phyloP scores from a whole-genome alignment of 1,140 invertebrate species.

The Aphidius gifuensis region DNA sequence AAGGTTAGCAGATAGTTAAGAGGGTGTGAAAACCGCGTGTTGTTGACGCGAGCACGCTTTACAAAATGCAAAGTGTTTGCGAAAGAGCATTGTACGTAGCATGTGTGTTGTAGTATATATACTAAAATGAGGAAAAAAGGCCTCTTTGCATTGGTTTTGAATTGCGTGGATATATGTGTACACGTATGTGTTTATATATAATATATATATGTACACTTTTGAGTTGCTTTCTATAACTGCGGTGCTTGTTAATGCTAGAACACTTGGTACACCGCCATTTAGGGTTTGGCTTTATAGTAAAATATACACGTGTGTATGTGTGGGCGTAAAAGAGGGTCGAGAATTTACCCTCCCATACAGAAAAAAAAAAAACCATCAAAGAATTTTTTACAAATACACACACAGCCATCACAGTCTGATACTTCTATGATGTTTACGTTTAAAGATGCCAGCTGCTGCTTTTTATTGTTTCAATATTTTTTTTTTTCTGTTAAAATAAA shows the following conservation, averaged over 20 bases:
- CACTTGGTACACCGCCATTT: slow-evolving; percentile 53
- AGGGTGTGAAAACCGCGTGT: slow-evolving; percentile 11
- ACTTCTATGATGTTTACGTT: no score
- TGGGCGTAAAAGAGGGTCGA: slow-evolving; percentile 13
- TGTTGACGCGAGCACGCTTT: slow-evolving; percentile 10
- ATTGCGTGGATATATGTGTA: slow-evolving; percentile 30
- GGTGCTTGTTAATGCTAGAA: slow-evolving; percentile 42
- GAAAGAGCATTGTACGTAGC: neutral
- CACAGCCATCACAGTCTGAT: no score
- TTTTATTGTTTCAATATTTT: no score
- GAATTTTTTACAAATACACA: no score
- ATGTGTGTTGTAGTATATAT: slow-evolving; percentile 23
- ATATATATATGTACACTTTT: slow-evolving; percentile 22
- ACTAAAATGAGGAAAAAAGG: slow-evolving; percentile 30
- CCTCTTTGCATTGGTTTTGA: slow-evolving; percentile 34
- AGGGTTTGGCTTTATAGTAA: slow-evolving; percentile 35
- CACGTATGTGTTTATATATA: slow-evolving; percentile 35
- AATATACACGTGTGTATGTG: neutral
- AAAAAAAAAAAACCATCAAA: neutral
- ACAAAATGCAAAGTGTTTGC: slow-evolving; percentile 15
- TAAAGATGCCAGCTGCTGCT: no score
- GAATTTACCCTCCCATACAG: slow-evolving; percentile 7
- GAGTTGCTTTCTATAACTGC: slow-evolving; percentile 3
- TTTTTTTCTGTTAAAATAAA: no score
- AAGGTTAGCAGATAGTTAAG: no score